Percentiles rank a stretch among this genome's conserved stretches.
Conservation (phyloP, 2,888 invertebrate genomes). For the Acleris emargana region DNA sequence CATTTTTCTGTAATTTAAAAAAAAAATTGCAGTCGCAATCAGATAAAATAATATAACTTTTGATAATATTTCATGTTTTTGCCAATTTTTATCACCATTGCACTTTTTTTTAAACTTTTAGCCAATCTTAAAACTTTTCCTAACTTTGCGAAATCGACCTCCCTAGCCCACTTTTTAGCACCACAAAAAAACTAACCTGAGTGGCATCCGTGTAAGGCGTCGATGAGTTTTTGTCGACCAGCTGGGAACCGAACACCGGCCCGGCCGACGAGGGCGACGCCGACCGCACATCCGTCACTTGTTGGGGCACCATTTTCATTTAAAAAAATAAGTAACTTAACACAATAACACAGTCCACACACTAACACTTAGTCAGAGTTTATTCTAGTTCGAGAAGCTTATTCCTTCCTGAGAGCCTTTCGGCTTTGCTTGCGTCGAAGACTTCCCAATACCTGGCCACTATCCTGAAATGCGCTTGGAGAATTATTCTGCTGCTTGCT, state of each 20-base stretch:
- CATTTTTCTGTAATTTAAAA: too few species aligned
- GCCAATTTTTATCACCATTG: slow-evolving; percentile 4
- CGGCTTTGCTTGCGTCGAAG: slow-evolving; percentile 69
- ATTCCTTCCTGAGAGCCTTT: slow-evolving; percentile 72
- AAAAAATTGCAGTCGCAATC: too few species aligned
- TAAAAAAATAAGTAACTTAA: slow-evolving; percentile 49
- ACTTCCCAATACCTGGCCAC: slow-evolving; percentile 80
- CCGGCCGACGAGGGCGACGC: slow-evolving; percentile 85
- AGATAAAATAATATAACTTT: too few species aligned
- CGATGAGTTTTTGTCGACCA: slow-evolving; percentile 94
- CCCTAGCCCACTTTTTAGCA: slow-evolving; percentile 23
- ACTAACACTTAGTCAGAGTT: slow-evolving; percentile 65
- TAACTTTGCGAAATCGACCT: slow-evolving; percentile 1
- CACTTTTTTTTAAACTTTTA: slow-evolving; percentile 25
- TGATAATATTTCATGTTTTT: neutral
- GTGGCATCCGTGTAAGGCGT: slow-evolving; percentile 99
- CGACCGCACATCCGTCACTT: slow-evolving; percentile 83
- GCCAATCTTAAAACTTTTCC: slow-evolving; percentile 6
- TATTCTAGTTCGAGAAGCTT: slow-evolving; percentile 62
- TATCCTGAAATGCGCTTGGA: slow-evolving; percentile 78
- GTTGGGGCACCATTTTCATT: slow-evolving; percentile 89
- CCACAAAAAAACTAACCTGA: slow-evolving; percentile 87
- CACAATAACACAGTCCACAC: slow-evolving; percentile 74
- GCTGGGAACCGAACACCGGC: slow-evolving; percentile 94
- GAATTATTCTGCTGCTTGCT: slow-evolving; percentile 76